phyloP scores from a whole-genome alignment of 2,113 vertebrate genomes.

The Megalops atlanticus region DNA sequence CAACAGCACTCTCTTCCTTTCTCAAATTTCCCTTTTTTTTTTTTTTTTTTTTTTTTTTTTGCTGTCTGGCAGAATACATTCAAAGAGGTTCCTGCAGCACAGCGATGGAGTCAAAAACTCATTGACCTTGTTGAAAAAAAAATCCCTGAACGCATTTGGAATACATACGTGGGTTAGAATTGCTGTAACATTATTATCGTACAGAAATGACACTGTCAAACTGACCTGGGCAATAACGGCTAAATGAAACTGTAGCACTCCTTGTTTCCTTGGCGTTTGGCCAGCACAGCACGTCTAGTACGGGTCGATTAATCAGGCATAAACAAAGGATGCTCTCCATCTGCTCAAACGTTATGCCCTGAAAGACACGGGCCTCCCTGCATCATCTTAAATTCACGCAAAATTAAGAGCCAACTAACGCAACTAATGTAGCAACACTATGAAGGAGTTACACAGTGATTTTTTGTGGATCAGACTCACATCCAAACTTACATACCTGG shows the following conservation, averaged over 20 bases:
- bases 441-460: too few relatives aligned
- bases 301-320: background rate
- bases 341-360: background rate
- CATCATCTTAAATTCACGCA: too few relatives aligned
- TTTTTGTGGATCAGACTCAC: too few relatives aligned
- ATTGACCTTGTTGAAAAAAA: too few relatives aligned
- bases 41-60: too few relatives aligned
- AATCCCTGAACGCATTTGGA: too few relatives aligned
- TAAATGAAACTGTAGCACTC: background rate
- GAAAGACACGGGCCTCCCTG: background rate
- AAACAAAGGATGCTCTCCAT: slow-evolving; percentile 11
- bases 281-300: background rate
- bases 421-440: background rate
- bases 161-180: too few relatives aligned
- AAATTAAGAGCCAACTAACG: too few relatives aligned
- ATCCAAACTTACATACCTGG: too few relatives aligned
- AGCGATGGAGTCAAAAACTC: background rate
- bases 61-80: background rate
- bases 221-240: background rate
- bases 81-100: background rate
- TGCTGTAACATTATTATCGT: too few relatives aligned
- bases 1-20: background rate
- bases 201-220: background rate
- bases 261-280: background rate
- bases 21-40: background rate